Evolutionary conservation across 2,888 invertebrate genomes (phyloP).

Genomic region (Scaptomyza flava): DNA sequence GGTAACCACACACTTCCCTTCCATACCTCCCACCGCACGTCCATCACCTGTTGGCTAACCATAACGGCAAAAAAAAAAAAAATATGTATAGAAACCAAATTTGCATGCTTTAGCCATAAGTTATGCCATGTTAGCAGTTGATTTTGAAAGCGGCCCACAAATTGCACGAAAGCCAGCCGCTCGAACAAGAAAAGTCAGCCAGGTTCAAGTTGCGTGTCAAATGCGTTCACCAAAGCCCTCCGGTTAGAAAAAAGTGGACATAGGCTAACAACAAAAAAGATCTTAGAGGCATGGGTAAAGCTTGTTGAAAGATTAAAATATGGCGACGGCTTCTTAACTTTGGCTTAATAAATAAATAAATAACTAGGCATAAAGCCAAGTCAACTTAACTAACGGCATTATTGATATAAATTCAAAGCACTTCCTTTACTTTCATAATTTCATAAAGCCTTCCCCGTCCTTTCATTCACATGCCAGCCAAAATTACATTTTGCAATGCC

Average conservation of each 20-base stretch:
- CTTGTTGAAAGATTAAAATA: slow-evolving; percentile 65
- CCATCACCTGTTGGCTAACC: slow-evolving; percentile 21
- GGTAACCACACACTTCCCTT: not conserved
- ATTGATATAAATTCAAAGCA: slow-evolving; percentile 74
- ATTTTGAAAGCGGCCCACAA: slow-evolving; percentile 61
- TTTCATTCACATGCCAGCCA: slow-evolving; percentile 6
- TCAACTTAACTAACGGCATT: slow-evolving; percentile 53
- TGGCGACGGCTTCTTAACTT: slow-evolving; percentile 53
- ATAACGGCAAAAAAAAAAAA: slow-evolving; percentile 49
- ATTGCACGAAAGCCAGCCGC: slow-evolving; percentile 47
- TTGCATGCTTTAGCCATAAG: slow-evolving; percentile 74
- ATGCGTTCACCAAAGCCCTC: slow-evolving; percentile 49
- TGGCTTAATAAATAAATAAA: slow-evolving; percentile 65
- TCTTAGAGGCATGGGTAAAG: slow-evolving; percentile 39
- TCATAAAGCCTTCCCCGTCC: slow-evolving; percentile 12
- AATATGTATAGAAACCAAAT: slow-evolving; percentile 33
- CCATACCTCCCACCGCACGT: not conserved
- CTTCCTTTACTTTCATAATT: slow-evolving; percentile 51
- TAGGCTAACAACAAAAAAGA: slow-evolving; percentile 6
- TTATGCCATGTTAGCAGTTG: slow-evolving; percentile 81
- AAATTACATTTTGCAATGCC: slow-evolving; percentile 29
- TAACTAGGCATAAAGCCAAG: slow-evolving; percentile 30
- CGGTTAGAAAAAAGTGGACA: slow-evolving; percentile 22
- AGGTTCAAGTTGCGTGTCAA: slow-evolving; percentile 69
- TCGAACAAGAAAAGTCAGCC: not conserved